A percentile compares a stretch with the other conserved stretches of the same genome.
phyloP scores from a whole-genome alignment of 2,888 invertebrate genomes.

The Tenthredo distinguenda region DNA sequence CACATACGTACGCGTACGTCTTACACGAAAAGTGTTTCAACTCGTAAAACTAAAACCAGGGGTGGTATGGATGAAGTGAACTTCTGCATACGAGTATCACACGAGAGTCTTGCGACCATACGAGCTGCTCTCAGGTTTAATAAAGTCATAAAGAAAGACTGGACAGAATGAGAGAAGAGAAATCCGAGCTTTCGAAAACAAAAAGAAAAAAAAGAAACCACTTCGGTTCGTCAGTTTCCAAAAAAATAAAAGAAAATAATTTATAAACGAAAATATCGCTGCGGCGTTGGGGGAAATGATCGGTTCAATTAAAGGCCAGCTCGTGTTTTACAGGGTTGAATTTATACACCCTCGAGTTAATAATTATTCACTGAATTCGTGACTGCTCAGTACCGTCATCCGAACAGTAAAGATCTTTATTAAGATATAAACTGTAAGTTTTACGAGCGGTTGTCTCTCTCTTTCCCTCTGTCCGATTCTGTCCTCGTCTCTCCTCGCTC shows the following conservation, averaged over 20 bases:
- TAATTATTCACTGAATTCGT: conserved; percentile 11
- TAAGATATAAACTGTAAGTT: conserved; percentile 31
- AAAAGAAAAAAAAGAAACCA: too few relatives aligned
- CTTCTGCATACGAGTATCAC: not conserved
- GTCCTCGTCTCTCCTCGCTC: not conserved
- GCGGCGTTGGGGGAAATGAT: not conserved
- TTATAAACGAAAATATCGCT: too few relatives aligned
- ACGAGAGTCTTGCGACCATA: not conserved
- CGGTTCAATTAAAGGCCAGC: not conserved
- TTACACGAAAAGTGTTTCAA: conserved; percentile 2
- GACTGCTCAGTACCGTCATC: conserved; percentile 7
- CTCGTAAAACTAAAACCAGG: not conserved
- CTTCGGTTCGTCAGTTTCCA: too few relatives aligned
- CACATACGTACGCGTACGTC: not conserved
- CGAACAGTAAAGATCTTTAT: conserved; percentile 37
- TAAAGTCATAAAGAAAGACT: not conserved
- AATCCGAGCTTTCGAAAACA: not conserved
- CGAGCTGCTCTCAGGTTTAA: not conserved
- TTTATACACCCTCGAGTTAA: not conserved
- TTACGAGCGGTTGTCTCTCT: not conserved
- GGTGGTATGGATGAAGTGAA: not conserved
- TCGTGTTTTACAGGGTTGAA: not conserved
- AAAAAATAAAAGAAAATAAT: too few relatives aligned
- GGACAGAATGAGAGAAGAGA: not conserved
- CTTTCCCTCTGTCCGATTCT: not conserved